Base-by-base conservation (phyloP, 2,888 invertebrate genomes). In the Drosophila tanythrix region DNA sequence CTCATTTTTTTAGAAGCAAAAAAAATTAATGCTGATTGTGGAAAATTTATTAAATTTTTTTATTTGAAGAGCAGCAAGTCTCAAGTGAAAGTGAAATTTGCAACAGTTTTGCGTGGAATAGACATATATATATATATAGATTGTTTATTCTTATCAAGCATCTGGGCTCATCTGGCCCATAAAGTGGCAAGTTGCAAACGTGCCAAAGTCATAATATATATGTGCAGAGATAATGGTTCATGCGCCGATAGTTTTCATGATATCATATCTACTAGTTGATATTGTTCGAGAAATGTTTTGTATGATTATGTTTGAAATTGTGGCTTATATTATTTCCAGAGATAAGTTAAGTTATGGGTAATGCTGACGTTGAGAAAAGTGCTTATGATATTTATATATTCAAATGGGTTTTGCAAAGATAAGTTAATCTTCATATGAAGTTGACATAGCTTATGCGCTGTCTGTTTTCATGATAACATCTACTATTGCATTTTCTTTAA, bases 1-100 rank as follows among this genome's bases (percentile, higher is more conserved):
- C 43, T 3, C 38, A 21, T 36, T 51, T 68, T 60, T 53, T 58
- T 48, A 51, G 46, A 31, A 55, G 43, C 3, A 1, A 18, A 21
- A 31, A 25, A 48, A 43, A 40, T 18, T 11, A 21, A n/a, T 59
- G 76, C 61, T 74, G 80, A 79, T 74, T 79, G 57, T 38, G 60
- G 63, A 59, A 59, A 29, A 27, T 57, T 78, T 55, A 25, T 55
- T 2, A 11, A 35, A 53, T 35, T 7, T 55, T 15, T 55, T 15
- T 38, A 36, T 56, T 27, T 38, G 35, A 38, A 1, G 51, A 51
- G 43, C 25, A 61, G 29, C 48, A 27, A 62, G 43, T 35, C 48
- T 35, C 38, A 62, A 78, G 81, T 81, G 81, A 78, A 78, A 81
- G 81, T 78, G 13, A 53, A 70, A 25, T 31, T 61, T 55, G 33